Base-by-base conservation (phyloP, 2,888 invertebrate species). In the Amaurobius ferox region DNA sequence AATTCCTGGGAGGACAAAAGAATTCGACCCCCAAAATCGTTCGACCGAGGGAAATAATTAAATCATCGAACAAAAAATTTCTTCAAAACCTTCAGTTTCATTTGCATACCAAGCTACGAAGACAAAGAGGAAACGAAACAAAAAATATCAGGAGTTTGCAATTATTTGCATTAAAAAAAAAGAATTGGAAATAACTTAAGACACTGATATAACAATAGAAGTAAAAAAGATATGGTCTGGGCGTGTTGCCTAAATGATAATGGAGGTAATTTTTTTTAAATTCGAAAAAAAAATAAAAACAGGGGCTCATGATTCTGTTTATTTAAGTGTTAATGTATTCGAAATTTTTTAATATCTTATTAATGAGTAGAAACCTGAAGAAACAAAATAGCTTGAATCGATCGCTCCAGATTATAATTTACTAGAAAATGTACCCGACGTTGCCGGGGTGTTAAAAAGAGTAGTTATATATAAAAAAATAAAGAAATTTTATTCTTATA, bases 121-220 rank as follows among this genome's bases (percentile, higher is more conserved):
- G 55, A 66, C 66, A 66, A 66, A 66, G 66, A 66, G 26, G 32
- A 55, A 44, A 16, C 19, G 16, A 28, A 70, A 70, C 39, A 68
- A 70, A 70, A n/a, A n/a, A n/a, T n/a, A 29, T n/a, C 11, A 55
- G 26, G 55, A 26, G 70, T 19, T 19, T 35, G 23, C 73, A 55
- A 80, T 80, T 80, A 80, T 80, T 80, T 80, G 73, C 80, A 80
- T 80, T 80, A 73, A 67, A 73, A 72, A n/a, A n/a, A 80, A 80
- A n/a, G n/a, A n/a, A 72, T 72, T 72, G 28, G 32, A 28, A 79
- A 72, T 79, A 79, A 80, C 80, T 80, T 73, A 80, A 80, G 80
- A 80, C 80, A 80, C 80, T 48, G 73, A 73, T 80, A 73, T 73
- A 80, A 80, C 80, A 80, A 80, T 80, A 80, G 73, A 32, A 79